A percentile compares a stretch with the other conserved stretches of the same genome.
phyloP scores from a whole-genome alignment of 2,797 vertebrate genomes.

The Trachurus trachurus region DNA sequence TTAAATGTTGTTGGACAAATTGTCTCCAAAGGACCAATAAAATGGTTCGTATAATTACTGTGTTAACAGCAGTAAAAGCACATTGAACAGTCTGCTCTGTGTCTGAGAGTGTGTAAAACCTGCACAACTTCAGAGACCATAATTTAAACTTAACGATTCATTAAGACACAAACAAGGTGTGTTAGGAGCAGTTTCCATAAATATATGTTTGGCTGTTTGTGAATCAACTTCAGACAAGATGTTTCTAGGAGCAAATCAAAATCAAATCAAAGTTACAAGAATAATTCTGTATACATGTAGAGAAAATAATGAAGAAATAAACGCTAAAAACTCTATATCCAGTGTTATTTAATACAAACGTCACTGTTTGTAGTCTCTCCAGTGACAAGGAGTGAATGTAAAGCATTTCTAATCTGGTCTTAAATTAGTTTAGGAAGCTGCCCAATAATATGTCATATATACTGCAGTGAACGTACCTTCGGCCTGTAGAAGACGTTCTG shows the following conservation, averaged over 20 bases:
- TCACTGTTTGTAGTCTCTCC: too few species aligned
- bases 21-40: not conserved
- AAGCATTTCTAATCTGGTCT: too few species aligned
- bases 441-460: too few species aligned
- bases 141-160: not conserved
- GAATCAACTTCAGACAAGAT: not conserved
- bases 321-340: too few species aligned
- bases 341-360: too few species aligned
- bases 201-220: not conserved
- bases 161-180: not conserved
- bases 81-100: not conserved
- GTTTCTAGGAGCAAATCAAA: too few species aligned
- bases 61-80: not conserved
- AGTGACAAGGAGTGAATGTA: too few species aligned
- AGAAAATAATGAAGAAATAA: too few species aligned
- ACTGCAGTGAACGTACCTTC: conserved; percentile 84
- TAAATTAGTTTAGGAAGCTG: too few species aligned
- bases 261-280: not conserved
- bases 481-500: conserved; percentile 99
- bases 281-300: too few species aligned
- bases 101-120: not conserved
- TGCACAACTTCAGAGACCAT: not conserved
- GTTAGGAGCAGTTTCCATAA: not conserved
- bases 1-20: not conserved
- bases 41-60: not conserved